Percentiles rank a stretch among this genome's conserved stretches.
These are phyloP conservation scores for Lates japonicus DNA, from an alignment of 2,797 vertebrate species.

Conservation along the genomic window DNA sequence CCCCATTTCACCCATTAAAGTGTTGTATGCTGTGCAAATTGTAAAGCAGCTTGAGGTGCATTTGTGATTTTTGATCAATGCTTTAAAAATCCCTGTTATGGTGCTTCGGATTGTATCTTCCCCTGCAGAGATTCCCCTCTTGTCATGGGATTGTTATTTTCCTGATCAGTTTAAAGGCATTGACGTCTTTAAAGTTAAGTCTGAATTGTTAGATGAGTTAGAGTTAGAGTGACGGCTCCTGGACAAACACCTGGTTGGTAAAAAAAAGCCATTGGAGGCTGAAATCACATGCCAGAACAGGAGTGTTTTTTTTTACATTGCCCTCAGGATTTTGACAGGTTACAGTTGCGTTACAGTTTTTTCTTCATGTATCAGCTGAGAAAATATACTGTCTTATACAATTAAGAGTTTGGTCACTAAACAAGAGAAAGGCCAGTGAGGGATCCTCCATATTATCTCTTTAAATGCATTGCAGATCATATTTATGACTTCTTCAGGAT, in stretches of 20 bases:
- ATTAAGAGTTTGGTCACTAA: not conserved
- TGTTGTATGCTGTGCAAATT: not conserved
- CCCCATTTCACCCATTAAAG: not conserved
- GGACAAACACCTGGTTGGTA: not conserved
- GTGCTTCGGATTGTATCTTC: not conserved
- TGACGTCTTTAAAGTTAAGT: not conserved
- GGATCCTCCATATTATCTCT: not conserved
- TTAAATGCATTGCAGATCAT: not conserved
- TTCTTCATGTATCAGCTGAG: not conserved
- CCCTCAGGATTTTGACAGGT: not conserved
- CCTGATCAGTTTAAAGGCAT: not conserved
- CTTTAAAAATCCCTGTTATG: not conserved
- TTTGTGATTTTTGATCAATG: too few relatives aligned
- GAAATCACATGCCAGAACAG: not conserved
- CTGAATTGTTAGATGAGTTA: constrained; percentile 1
- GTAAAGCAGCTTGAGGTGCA: not conserved
- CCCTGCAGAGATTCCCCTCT: not conserved
- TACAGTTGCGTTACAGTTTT: not conserved
- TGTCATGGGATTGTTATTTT: not conserved
- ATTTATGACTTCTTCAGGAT: not conserved
- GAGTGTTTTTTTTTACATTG: not conserved
- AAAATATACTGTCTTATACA: not conserved
- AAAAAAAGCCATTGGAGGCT: not conserved
- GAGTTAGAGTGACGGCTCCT: not conserved
- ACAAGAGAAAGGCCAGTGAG: not conserved